Conservation (phyloP, 35 echinoderm and acorn worm genomes). For the Chiridota heheva region DNA sequence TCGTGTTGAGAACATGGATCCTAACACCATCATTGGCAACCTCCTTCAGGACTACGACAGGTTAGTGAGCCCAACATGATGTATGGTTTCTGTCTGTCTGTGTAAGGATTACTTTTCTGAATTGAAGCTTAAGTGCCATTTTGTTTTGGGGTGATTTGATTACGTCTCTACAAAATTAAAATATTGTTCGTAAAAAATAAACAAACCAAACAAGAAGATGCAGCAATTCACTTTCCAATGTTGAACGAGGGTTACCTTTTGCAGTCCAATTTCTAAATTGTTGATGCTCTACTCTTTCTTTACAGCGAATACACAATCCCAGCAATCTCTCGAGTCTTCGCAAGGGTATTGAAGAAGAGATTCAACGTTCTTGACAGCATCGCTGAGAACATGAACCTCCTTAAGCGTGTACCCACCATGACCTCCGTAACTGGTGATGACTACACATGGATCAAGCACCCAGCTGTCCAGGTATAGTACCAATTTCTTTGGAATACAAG, state of each 20-base stretch:
- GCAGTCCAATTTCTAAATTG: not conserved
- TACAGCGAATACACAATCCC: constrained; percentile 45
- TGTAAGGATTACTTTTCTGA: too few species aligned
- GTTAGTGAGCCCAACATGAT: too few species aligned
- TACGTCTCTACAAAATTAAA: too few species aligned
- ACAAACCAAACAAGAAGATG: too few species aligned
- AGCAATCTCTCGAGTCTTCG: constrained; percentile 46
- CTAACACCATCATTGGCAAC: constrained; percentile 32
- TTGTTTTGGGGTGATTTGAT: too few species aligned
- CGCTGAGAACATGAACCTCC: constrained; percentile 50
- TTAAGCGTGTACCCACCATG: constrained; percentile 55
- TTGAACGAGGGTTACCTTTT: too few species aligned
- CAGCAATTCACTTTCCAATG: too few species aligned
- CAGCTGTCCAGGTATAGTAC: constrained; percentile 73
- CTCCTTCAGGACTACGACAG: constrained; percentile 39
- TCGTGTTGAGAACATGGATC: not conserved
- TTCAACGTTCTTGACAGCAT: constrained; percentile 47
- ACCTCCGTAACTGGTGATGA: constrained; percentile 42
- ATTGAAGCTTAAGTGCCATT: too few species aligned
- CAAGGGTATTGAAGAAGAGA: constrained; percentile 38
- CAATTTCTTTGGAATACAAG: not conserved
- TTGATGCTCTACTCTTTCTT: not conserved
- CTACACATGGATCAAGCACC: constrained; percentile 72
- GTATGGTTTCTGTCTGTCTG: too few species aligned
- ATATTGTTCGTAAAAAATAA: too few species aligned